Conservation (phyloP, 2,797 vertebrate species). For the Poecile montanus region DNA sequence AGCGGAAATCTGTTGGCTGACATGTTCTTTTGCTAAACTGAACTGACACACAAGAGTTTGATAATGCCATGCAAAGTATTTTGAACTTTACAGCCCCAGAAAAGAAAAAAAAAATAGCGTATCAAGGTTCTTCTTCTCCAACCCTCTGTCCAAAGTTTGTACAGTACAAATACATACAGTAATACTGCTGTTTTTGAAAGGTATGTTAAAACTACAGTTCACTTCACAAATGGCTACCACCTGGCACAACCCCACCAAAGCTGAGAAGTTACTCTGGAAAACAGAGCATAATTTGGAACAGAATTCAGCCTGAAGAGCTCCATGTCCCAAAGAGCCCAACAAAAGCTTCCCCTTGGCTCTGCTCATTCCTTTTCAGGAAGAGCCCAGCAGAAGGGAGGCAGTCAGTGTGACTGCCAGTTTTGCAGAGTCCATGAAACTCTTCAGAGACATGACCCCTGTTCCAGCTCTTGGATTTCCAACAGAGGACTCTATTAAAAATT, state of each 20-base stretch:
- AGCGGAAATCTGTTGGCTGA: background rate
- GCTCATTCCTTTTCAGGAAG: slow-evolving; percentile 6
- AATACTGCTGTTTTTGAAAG: background rate
- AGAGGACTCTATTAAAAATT: slow-evolving; percentile 22
- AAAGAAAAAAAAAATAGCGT: background rate
- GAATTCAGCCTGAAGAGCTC: slow-evolving; percentile 31
- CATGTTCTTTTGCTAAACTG: background rate
- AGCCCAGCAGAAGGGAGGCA: slow-evolving; percentile 30
- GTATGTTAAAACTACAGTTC: background rate
- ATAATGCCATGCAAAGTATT: background rate
- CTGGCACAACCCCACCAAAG: background rate
- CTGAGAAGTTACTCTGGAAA: background rate
- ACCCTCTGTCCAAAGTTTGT: background rate
- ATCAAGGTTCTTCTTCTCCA: background rate
- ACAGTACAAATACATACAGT: background rate
- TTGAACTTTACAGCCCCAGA: background rate
- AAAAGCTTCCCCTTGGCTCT: slow-evolving; percentile 21
- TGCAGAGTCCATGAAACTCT: slow-evolving; percentile 4
- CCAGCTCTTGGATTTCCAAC: slow-evolving; percentile 15
- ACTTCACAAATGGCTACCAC: background rate
- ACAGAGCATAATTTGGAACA: slow-evolving; percentile 26
- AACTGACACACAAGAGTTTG: background rate
- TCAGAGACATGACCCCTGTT: background rate
- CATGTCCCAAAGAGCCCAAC: slow-evolving; percentile 7
- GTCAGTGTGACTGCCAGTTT: slow-evolving; percentile 33